Conservation (phyloP, 2,888 invertebrate species). For the Eupithecia subumbrata region DNA sequence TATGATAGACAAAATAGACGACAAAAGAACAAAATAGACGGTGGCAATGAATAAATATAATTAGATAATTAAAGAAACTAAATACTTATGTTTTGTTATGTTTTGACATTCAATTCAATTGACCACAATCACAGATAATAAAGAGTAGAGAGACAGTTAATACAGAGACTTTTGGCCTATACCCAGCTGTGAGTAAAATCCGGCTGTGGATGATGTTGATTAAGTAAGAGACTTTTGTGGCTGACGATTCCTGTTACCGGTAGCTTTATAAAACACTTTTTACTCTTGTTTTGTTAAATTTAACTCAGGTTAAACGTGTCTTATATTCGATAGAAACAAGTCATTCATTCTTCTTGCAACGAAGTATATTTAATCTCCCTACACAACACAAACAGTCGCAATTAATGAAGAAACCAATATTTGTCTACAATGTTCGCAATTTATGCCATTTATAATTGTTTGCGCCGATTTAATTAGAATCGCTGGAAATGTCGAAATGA, state of each 20-base stretch:
- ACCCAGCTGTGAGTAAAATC: neutral
- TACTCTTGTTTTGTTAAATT: neutral
- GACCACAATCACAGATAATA: too few species aligned
- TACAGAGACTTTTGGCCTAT: too few species aligned
- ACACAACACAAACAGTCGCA: constrained; percentile 33
- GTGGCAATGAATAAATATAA: too few species aligned
- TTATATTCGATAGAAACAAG: neutral
- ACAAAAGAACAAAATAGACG: too few species aligned
- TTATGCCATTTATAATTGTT: constrained; percentile 49
- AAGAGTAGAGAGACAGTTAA: too few species aligned
- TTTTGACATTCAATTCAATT: too few species aligned
- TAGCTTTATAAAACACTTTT: neutral
- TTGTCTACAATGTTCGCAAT: constrained; percentile 37
- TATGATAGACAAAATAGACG: too few species aligned
- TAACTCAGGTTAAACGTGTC: neutral
- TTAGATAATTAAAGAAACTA: too few species aligned
- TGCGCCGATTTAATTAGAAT: constrained; percentile 54
- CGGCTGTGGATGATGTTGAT: neutral
- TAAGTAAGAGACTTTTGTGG: neutral
- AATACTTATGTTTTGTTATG: too few species aligned
- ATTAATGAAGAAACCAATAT: constrained; percentile 48
- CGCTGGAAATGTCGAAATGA: constrained; percentile 20
- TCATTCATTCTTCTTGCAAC: neutral
- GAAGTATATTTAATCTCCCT: neutral
- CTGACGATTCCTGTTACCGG: neutral